A percentile compares a stretch with the other conserved stretches of the same genome.
phyloP scores from a whole-genome alignment of 2,888 invertebrate species.

The Chloromyia formosa region DNA sequence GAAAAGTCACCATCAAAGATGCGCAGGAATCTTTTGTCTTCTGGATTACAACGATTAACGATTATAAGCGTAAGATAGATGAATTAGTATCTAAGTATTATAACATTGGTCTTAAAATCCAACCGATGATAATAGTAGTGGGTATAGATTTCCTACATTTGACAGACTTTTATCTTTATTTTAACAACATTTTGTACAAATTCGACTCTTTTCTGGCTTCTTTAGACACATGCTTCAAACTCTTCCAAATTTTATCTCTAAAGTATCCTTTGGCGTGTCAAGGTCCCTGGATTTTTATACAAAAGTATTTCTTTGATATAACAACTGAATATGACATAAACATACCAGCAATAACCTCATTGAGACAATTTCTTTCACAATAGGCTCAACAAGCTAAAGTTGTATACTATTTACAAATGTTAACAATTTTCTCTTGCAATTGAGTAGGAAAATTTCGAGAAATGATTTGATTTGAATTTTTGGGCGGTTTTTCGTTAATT shows the following conservation, averaged over 20 bases:
- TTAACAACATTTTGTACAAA: constrained; percentile 48
- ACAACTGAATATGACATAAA: constrained; percentile 24
- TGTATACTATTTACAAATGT: too few relatives aligned
- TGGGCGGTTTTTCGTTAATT: too few relatives aligned
- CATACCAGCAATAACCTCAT: neutral
- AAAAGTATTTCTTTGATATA: constrained; percentile 37
- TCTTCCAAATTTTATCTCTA: constrained; percentile 37
- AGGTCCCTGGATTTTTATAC: constrained; percentile 32
- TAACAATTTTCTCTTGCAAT: too few relatives aligned
- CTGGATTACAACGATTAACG: constrained; percentile 46
- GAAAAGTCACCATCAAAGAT: constrained; percentile 50
- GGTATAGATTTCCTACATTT: constrained; percentile 42
- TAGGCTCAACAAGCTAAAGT: neutral
- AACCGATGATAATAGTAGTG: constrained; percentile 50
- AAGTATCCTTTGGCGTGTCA: constrained; percentile 30
- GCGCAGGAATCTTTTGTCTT: constrained; percentile 50
- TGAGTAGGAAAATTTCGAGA: too few relatives aligned
- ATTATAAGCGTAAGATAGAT: constrained; percentile 48
- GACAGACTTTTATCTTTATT: constrained; percentile 48
- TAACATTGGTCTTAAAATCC: constrained; percentile 48
- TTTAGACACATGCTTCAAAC: constrained; percentile 40
- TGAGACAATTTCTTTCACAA: neutral
- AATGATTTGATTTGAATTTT: too few relatives aligned
- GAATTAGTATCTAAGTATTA: constrained; percentile 49
- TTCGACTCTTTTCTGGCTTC: constrained; percentile 38